A percentile compares a stretch with the other conserved stretches of the same genome.
These are phyloP conservation scores for Lytechinus pictus DNA, from an alignment of 35 echinoderm and acorn worm genomes.

Conservation along the genomic window DNA sequence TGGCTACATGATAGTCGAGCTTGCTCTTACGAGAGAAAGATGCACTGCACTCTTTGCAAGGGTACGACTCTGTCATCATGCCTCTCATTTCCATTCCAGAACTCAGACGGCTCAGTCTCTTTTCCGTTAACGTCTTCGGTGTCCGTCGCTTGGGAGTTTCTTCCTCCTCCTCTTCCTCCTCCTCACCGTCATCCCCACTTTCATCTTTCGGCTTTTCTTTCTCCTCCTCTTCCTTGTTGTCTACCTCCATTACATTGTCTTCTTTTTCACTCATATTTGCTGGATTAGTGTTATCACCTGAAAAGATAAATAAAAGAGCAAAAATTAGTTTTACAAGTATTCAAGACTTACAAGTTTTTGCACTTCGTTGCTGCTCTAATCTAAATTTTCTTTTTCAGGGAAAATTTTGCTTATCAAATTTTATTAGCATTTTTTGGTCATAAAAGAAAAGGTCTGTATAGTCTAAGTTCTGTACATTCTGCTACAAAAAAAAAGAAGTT, in stretches of 20 bases:
- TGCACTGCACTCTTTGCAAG: slow-evolving; percentile 19
- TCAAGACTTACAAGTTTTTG: too few relatives aligned
- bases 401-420: too few relatives aligned
- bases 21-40: slow-evolving; percentile 40
- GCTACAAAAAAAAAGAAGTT: too few relatives aligned
- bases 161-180: not conserved
- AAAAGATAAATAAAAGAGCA: not conserved
- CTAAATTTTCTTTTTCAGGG: too few relatives aligned
- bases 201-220: not conserved
- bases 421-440: too few relatives aligned
- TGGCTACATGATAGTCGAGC: slow-evolving; percentile 27
- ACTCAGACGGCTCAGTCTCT: not conserved
- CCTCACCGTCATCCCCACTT: not conserved
- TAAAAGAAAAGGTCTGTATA: too few relatives aligned
- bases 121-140: slow-evolving; percentile 1
- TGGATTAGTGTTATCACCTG: slow-evolving; percentile 20
- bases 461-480: too few relatives aligned
- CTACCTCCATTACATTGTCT: not conserved
- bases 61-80: slow-evolving; percentile 27
- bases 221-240: not conserved
- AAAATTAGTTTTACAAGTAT: not conserved
- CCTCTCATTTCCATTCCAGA: slow-evolving; percentile 43
- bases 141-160: not conserved
- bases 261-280: not conserved
- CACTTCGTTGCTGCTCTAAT: too few relatives aligned